phyloP scores from a whole-genome alignment of 2,888 invertebrate genomes.

The Baccha elongata region DNA sequence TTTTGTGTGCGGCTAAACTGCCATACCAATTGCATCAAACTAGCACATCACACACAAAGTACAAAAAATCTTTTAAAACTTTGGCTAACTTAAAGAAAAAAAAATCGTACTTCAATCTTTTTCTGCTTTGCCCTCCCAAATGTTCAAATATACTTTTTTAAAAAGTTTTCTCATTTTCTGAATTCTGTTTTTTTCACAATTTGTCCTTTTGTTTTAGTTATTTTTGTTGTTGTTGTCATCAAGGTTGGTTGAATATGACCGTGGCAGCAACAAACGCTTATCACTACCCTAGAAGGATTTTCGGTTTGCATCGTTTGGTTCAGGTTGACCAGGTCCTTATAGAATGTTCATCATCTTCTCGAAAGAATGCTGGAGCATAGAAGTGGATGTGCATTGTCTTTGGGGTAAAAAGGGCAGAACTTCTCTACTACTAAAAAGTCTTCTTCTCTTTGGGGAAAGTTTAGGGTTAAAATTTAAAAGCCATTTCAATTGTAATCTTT shows the following conservation, averaged over 20 bases:
- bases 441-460: background rate
- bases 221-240: conserved; percentile 9
- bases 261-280: conserved; percentile 35
- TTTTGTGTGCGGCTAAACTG: conserved; percentile 23
- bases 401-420: background rate
- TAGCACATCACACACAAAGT: conserved; percentile 14
- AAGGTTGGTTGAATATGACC: conserved; percentile 23
- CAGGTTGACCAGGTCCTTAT: conserved; percentile 40
- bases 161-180: conserved; percentile 68
- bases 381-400: conserved; percentile 35
- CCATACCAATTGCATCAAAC: conserved; percentile 55
- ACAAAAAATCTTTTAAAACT: conserved; percentile 55
- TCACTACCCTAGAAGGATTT: conserved; percentile 28
- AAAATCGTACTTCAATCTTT: conserved; percentile 5
- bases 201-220: background rate
- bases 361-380: background rate
- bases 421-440: background rate
- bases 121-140: background rate
- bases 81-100: background rate
- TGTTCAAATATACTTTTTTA: conserved; percentile 5
- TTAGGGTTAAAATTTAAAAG: conserved; percentile 48
- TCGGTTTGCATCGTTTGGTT: conserved; percentile 9
- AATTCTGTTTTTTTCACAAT: conserved; percentile 1
- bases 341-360: conserved; percentile 21
- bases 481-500: conserved; percentile 43